Base-by-base conservation (phyloP, 2,113 vertebrate genomes). In the Columba janthina region DNA sequence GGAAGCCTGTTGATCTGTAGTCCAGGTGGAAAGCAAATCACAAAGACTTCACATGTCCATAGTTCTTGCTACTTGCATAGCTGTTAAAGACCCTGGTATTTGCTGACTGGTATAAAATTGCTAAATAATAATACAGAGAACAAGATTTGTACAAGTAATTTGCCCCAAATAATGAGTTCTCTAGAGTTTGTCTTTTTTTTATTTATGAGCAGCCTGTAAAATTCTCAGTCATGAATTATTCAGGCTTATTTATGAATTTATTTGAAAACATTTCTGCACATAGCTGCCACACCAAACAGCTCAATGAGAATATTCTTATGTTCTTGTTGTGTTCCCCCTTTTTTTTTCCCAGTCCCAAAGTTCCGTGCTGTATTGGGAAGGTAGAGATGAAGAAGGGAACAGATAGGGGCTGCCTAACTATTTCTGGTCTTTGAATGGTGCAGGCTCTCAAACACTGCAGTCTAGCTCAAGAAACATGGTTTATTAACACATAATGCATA, bases 141-240 rank as follows among this genome's bases (percentile, higher is more conserved):
- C 40, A 73, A 79, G 67, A 72, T 94, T 73, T 88, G 64, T 90
- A 34, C 34, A 56, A 80, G 70, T 85, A 94, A 94, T 91, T 90
- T 96, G 26, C 51, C 26, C 28, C 51, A 91, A 29, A 88, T 88
- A 93, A 77, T 77, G 51, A 94, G 15, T 83, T 85, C 38, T 85
- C 60, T 85, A 4, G 54, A 84, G n/a, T 87, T 71, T 61, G 8
- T 34, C 10, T 44, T 73, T 56, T 91, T 54, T 77, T 71, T 50
- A 82, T 83, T 96, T 60, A 91, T 83, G 38, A 94, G 51, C 32
- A 91, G 32, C 26, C 82, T 83, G 58, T 83, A 72, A 88, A 85
- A 74, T 85, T 86, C 46, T 90, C 48, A 50, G 56, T 64, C 10
- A 40, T 90, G 60, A 89, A 85, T 95, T 97, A 94, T 96, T 95